Percentiles rank a stretch among this genome's conserved stretches.
Evolutionary conservation across 2,113 vertebrate genomes (phyloP).

Genomic region (Merops nubicus): DNA sequence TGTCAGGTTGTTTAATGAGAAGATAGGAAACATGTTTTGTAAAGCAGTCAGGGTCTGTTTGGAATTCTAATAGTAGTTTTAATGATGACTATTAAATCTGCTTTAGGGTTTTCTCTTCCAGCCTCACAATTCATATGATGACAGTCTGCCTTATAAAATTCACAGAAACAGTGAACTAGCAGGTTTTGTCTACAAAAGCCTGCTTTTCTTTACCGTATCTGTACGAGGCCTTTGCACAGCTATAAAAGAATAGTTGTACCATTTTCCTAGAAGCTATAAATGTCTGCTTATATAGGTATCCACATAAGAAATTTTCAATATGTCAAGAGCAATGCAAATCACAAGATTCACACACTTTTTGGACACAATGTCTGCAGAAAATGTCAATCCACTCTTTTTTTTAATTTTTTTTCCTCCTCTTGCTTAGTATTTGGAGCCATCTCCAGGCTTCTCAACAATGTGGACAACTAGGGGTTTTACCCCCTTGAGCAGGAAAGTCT

Average conservation of each 20-base stretch:
- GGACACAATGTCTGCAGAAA: neutral
- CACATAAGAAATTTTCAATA: neutral
- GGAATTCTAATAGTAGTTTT: neutral
- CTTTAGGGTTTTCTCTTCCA: neutral
- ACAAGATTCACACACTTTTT: neutral
- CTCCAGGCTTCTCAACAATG: neutral
- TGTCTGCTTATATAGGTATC: neutral
- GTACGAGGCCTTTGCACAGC: neutral
- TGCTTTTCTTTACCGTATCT: neutral
- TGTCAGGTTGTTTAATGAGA: neutral
- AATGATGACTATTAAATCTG: neutral
- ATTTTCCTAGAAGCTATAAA: neutral
- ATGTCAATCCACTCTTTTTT: accelerated
- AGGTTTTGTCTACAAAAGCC: neutral
- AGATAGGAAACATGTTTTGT: neutral
- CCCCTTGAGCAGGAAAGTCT: accelerated
- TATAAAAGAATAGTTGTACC: neutral
- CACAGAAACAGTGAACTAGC: neutral
- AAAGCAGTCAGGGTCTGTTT: neutral
- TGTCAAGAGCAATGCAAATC: neutral
- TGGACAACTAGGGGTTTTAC: neutral
- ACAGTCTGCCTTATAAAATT: neutral
- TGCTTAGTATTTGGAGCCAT: neutral
- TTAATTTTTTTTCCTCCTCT: neutral
- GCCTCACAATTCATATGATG: neutral